A percentile compares a stretch with the other conserved stretches of the same genome.
These are phyloP conservation scores for Pachyuromys duprasi DNA, from an alignment of 2,797 vertebrate genomes.

Conservation along the genomic window DNA sequence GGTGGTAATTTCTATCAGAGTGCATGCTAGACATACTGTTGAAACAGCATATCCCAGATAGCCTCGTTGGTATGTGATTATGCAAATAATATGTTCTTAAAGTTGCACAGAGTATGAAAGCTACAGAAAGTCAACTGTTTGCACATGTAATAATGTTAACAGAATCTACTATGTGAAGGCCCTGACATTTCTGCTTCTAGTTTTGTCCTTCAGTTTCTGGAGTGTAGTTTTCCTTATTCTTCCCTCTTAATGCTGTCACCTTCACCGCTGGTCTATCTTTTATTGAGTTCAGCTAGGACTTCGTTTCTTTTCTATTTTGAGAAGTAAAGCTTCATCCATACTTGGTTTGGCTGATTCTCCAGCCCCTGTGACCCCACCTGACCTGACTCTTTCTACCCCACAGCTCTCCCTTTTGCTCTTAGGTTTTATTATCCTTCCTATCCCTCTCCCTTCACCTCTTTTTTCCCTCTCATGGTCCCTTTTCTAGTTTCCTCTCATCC, in stretches of 20 bases:
- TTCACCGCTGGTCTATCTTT: neutral
- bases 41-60: neutral
- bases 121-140: neutral
- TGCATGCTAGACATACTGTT: no score
- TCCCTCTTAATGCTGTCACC: neutral
- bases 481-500: neutral
- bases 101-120: neutral
- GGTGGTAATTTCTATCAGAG: neutral
- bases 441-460: neutral
- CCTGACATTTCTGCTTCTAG: neutral
- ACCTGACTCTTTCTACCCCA: neutral
- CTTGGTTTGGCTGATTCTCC: neutral
- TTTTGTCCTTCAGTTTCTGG: neutral
- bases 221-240: neutral
- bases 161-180: neutral
- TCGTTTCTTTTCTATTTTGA: neutral
- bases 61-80: neutral
- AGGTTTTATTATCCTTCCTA: neutral
- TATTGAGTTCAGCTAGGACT: neutral
- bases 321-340: neutral
- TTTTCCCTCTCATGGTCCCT: neutral
- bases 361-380: neutral
- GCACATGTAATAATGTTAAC: neutral
- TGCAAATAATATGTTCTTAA: neutral
- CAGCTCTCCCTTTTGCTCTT: no score